Base-by-base conservation (phyloP, 1,140 invertebrate species). In the Pogonus chalceus region DNA sequence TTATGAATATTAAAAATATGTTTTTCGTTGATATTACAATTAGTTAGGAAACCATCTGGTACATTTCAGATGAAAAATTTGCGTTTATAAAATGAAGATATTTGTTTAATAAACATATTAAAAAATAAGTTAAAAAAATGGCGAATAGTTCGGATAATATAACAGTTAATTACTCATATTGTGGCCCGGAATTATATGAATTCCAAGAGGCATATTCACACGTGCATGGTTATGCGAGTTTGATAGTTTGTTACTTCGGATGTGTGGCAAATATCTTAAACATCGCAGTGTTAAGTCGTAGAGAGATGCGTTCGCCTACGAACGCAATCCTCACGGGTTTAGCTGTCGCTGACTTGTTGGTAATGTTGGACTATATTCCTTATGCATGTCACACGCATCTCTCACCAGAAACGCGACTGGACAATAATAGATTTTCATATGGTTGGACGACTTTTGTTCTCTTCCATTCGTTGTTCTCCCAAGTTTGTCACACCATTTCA, bases 301-400 rank as follows among this genome's bases (percentile, higher is more conserved):
- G 84, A 2, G 87, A 93, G 64, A 95, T 96, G 92, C 72, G 77
- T 46, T 88, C 86, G 4, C 81, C 91, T 0, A 92, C 89, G 1
- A 94, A 93, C 69, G 79, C 80, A 54, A 90, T 92, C 62, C 76
- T 84, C 1, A 94, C 90, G 0, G 91, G 88, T 4, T 74, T 96
- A n/a, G 93, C 94, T 0, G 80, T 95, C 0, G 88, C 90, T 1
- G 92, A 97, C 69, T 77, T 96, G 35, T 74, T 94, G 0, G 91
- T 96, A 0, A 96, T 96, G 91, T 68, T 91, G 35, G 90, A 92
- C 56, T 97, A 96, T 67, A 87, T 96, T 53, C 92, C 92, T 0
- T 96, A 88, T 64, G 82, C 85, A 0, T 77, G 87, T 31, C 89
- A 94, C 66, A 80, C 84, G 66, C 88, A 88, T 62, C 78, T 92